A percentile compares a stretch with the other conserved stretches of the same genome.
These are phyloP conservation scores for Hapalemur alaotrensis DNA, from an alignment of 2,797 vertebrate genomes.

Conservation along the genomic window DNA sequence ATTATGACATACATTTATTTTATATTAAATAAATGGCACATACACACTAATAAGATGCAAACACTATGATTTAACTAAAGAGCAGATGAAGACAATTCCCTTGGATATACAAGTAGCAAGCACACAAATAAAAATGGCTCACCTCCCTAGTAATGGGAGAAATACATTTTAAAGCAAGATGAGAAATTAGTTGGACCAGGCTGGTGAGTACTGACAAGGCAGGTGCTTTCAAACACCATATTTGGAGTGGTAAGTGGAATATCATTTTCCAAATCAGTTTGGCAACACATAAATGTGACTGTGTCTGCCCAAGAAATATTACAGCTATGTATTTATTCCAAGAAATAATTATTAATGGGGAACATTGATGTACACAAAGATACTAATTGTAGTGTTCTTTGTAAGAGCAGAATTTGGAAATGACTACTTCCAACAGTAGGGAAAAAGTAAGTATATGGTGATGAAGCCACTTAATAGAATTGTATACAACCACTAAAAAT, in stretches of 20 bases:
- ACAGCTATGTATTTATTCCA: conserved; percentile 45
- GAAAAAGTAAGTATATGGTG: conserved; percentile 22
- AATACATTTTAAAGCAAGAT: conserved; percentile 43
- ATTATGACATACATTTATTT: conserved; percentile 9
- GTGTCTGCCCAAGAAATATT: conserved; percentile 36
- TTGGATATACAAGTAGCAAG: not conserved
- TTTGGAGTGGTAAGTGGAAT: conserved; percentile 16
- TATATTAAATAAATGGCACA: conserved; percentile 33
- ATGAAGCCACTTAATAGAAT: conserved; percentile 48
- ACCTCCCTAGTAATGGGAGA: conserved; percentile 12
- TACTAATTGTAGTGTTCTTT: conserved; percentile 31
- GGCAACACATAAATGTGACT: conserved; percentile 28
- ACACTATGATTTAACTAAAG: conserved; percentile 25
- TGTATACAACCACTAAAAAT: conserved; percentile 30
- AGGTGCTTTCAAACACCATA: not conserved
- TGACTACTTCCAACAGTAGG: not conserved
- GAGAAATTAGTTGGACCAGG: not conserved
- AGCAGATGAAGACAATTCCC: not conserved
- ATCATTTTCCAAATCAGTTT: conserved; percentile 48
- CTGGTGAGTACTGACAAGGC: not conserved
- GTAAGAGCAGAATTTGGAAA: conserved; percentile 43
- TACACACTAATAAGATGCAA: conserved; percentile 32
- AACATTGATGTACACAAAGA: conserved; percentile 43
- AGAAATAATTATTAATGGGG: conserved; percentile 44
- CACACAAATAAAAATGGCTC: not conserved